Evolutionary conservation across 2,888 invertebrate genomes (phyloP).

Genomic region (Carcina quercana): DNA sequence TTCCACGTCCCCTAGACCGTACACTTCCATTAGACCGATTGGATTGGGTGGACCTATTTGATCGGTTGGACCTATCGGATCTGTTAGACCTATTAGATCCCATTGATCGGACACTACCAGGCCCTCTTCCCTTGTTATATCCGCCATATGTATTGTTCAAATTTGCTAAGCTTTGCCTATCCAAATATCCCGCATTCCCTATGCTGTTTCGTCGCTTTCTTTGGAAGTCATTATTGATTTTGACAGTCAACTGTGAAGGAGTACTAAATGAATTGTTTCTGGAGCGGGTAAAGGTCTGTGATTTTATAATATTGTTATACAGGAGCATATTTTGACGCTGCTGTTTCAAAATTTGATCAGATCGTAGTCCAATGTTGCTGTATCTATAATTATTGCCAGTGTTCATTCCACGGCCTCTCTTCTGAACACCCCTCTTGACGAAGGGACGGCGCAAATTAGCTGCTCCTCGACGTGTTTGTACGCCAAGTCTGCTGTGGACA

Average conservation of each 20-base stretch:
- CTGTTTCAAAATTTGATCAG: conserved; percentile 60
- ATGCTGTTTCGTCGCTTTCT: conserved; percentile 58
- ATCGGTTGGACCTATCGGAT: conserved; percentile 39
- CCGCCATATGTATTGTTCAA: conserved; percentile 51
- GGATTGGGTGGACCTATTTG: conserved; percentile 35
- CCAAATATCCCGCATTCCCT: conserved; percentile 53
- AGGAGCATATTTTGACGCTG: conserved; percentile 40
- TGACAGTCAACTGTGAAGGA: conserved; percentile 56
- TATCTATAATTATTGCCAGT: conserved; percentile 45
- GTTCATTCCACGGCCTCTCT: conserved; percentile 51
- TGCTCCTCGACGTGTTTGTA: conserved; percentile 43
- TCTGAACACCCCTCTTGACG: conserved; percentile 58
- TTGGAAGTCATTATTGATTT: conserved; percentile 60
- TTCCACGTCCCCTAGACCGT: conserved; percentile 40
- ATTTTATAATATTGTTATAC: conserved; percentile 49
- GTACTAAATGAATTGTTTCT: conserved; percentile 54
- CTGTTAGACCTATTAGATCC: conserved; percentile 54
- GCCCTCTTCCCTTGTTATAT: conserved; percentile 45
- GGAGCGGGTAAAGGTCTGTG: conserved; percentile 61
- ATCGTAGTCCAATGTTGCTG: conserved; percentile 58
- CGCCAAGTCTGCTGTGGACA: conserved; percentile 54
- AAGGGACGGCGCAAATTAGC: conserved; percentile 41
- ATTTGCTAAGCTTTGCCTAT: conserved; percentile 52
- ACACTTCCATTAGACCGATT: conserved; percentile 41
- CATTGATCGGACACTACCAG: conserved; percentile 59